Evolutionary conservation across 92 coral and sea anemone genomes (phyloP), one percentile per base, ranked within the genome.

Genomic region (Porites cylindrica): DNA sequence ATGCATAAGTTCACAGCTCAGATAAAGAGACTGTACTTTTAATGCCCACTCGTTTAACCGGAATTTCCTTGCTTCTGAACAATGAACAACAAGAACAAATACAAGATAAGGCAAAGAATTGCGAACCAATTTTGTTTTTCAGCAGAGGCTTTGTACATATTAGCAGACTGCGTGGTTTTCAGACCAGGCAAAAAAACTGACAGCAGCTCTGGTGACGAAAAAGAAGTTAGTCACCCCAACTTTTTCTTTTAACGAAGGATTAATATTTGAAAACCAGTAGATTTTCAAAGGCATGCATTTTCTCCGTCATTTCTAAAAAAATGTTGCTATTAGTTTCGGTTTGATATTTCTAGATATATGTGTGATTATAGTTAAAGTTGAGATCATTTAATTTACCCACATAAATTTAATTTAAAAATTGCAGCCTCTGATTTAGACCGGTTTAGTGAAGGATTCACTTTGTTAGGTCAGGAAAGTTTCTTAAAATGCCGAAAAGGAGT

Each of bases 1-100:
- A 64, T 64, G 69, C 69, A 64, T 64, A 64, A 64, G 69, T 64
- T 64, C 69, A 64, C 69, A 64, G 69, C 69, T 64, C 69, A 64
- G 69, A 64, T 64, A 64, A 64, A 64, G 69, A 64, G 69, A 64
- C 69, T 64, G 69, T 64, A 64, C 69, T 64, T 64, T 64, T 64
- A 64, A 64, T 64, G 69, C 69, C 69, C 69, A 64, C 69, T 64
- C 69, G 69, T 64, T 64, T 64, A 64, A 64, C 69, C 69, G 69
- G 69, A 64, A 64, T 64, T 64, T 64, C 69, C 69, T 64, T 64
- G 69, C 69, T 64, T 64, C 69, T 64, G 69, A 18, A 64, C 69
- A 64, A 64, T 64, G 69, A 64, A 64, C 69, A 64, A 64, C 69
- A 64, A 64, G 69, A 64, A 64, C 26, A 64, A 64, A 64, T 64